Conservation (phyloP, 1,140 invertebrate species). For the Zaprionus africanus region DNA sequence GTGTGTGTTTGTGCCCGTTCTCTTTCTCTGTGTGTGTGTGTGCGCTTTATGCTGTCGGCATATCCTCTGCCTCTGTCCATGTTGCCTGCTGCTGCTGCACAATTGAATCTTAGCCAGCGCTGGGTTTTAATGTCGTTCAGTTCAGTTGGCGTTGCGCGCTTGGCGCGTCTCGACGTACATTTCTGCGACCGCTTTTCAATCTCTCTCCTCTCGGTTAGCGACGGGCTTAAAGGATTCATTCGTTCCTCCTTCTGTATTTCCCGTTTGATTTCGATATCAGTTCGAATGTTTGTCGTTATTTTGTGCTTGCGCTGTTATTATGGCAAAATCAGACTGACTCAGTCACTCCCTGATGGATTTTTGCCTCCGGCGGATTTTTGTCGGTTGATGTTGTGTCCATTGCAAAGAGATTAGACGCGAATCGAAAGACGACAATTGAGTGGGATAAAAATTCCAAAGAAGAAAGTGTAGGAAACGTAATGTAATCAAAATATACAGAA, state of each 20-base stretch:
- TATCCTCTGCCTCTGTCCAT: conserved; percentile 56
- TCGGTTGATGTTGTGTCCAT: conserved; percentile 25
- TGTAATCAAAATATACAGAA: background rate
- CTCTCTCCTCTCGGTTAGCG: conserved; percentile 4
- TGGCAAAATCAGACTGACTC: background rate
- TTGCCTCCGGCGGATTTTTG: conserved; percentile 34
- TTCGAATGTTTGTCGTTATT: conserved; percentile 39
- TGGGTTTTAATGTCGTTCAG: conserved; percentile 63
- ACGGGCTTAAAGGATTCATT: conserved; percentile 27
- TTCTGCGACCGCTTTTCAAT: conserved; percentile 28
- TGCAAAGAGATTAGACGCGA: conserved; percentile 28
- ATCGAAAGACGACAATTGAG: conserved; percentile 20
- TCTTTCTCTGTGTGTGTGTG: conserved; percentile 6
- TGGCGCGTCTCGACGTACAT: conserved; percentile 79
- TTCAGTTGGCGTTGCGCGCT: conserved; percentile 84
- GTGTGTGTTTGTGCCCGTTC: conserved; percentile 14
- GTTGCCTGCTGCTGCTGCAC: conserved; percentile 42
- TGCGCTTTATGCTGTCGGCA: conserved; percentile 58
- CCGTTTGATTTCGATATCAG: conserved; percentile 37
- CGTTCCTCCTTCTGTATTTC: conserved; percentile 11
- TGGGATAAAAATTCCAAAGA: conserved; percentile 26
- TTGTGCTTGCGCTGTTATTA: conserved; percentile 28
- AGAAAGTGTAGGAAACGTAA: background rate
- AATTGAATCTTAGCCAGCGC: conserved; percentile 70
- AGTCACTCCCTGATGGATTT: conserved; percentile 14